These are phyloP conservation scores for Allobates femoralis DNA, from an alignment of 2,797 vertebrate genomes.

Conservation along the genomic window DNA sequence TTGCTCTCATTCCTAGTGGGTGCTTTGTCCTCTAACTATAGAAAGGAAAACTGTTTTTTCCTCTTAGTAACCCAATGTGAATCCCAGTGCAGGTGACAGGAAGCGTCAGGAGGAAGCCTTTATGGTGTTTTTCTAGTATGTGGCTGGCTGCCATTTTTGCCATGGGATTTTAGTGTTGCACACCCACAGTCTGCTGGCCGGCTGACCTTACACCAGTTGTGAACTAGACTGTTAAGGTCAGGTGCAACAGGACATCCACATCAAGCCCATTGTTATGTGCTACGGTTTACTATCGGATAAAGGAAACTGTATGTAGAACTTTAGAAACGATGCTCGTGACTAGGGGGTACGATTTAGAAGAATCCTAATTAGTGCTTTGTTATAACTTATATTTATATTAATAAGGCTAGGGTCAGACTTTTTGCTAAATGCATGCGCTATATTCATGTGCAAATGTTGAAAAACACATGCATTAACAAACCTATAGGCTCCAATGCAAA, in stretches of 20 bases:
- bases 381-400: constrained; percentile 58
- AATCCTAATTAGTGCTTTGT: constrained; percentile 56
- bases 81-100: constrained; percentile 70
- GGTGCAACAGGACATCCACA: constrained; percentile 69
- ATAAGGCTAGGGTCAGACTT: no score
- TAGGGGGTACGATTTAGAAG: no score
- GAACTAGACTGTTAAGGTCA: constrained; percentile 66
- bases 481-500: no score
- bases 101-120: constrained; percentile 79
- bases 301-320: constrained; percentile 73
- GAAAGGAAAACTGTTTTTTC: constrained; percentile 33
- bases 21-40: background rate
- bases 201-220: constrained; percentile 77
- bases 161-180: constrained; percentile 74
- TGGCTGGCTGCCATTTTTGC: constrained; percentile 77
- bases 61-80: constrained; percentile 56
- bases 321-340: background rate
- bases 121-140: constrained; percentile 71
- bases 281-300: constrained; percentile 59
- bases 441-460: no score
- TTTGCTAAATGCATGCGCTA: no score
- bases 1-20: background rate
- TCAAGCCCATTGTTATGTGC: constrained; percentile 72
- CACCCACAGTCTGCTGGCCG: constrained; percentile 79
- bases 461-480: no score